Evolutionary conservation across 2,113 vertebrate species (phyloP), one percentile per base, ranked within the genome.

Genomic region (Noturus placidus): DNA sequence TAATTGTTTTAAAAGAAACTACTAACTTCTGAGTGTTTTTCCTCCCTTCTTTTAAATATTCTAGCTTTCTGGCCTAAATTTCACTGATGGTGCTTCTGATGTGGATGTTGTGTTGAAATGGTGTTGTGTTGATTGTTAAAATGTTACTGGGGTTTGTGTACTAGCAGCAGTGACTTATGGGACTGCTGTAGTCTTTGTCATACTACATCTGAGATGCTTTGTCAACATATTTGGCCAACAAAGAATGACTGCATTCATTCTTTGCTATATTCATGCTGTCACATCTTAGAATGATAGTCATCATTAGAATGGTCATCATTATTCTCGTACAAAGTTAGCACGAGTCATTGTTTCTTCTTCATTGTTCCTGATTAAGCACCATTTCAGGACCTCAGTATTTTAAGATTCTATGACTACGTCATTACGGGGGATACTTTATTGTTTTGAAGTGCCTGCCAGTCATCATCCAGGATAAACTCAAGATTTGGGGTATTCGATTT

Each of bases 101-200:
- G 59, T 63, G 59, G n/a, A 54, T 54, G 33, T 19, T 33, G 17
- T 80, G 13, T 19, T 67, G 1, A 80, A 80, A 54, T 86, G n/a
- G 54, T 81, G n/a, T n/a, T n/a, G n/a, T n/a, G n/a, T n/a, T n/a
- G 20, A 52, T 76, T 85, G 76, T 33, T 81, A 59, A 80, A 90
- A 92, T 90, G 89, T 94, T 92, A 90, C 91, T 92, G 89, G 86
- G 86, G 90, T 90, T 89, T 93, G 91, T 92, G 91, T 93, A 92
- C 92, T 17, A 35, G 67, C 80, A 80, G 33, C 52, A 9, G 57
- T 79, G 90, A 89, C 84, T 88, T 78, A 87, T 86, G 63, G 72
- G 59, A 83, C 69, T 89, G 82, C 56, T 81, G 67, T 57, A 86
- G 84, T 63, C 59, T 87, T 88, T 89, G 81, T 84, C 77, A 80